Percentiles rank a stretch among this genome's conserved stretches.
phyloP scores from a whole-genome alignment of 2,113 vertebrate genomes.

The Poicephalus meyeri region DNA sequence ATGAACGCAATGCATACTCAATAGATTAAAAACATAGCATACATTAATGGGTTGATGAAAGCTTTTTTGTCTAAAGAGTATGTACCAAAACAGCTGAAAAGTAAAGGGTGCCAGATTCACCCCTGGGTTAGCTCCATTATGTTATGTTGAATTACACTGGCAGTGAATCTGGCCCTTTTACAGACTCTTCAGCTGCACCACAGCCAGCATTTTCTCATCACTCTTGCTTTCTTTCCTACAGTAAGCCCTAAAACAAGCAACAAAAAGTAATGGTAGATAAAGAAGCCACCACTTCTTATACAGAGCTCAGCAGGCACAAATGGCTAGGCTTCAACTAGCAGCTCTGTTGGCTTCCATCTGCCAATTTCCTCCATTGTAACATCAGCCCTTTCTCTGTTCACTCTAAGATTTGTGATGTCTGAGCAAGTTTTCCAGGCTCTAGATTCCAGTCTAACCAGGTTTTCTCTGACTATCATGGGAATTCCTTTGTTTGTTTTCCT shows the following conservation, averaged over 20 bases:
- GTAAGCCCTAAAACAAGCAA: slow-evolving; percentile 2
- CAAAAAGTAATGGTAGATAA: not conserved
- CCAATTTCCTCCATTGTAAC: not conserved
- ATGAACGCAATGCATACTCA: not conserved
- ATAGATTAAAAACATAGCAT: not conserved
- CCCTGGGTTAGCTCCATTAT: not conserved
- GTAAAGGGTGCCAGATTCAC: not conserved
- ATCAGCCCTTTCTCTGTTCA: not conserved
- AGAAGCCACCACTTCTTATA: not conserved
- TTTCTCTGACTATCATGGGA: not conserved
- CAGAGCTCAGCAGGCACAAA: not conserved
- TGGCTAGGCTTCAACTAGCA: not conserved
- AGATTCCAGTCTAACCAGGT: not conserved
- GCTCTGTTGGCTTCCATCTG: not conserved
- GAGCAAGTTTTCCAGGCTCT: not conserved
- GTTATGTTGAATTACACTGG: slow-evolving; percentile 19
- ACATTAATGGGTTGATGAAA: not conserved
- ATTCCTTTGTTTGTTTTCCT: not conserved
- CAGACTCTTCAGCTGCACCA: not conserved
- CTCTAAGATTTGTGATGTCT: not conserved
- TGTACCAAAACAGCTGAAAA: not conserved
- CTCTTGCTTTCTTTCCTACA: not conserved
- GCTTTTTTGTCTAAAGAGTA: not conserved
- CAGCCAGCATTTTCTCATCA: not conserved
- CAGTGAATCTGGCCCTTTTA: not conserved